Base-by-base conservation (phyloP, 1,140 invertebrate species). In the Eupeodes corollae region DNA sequence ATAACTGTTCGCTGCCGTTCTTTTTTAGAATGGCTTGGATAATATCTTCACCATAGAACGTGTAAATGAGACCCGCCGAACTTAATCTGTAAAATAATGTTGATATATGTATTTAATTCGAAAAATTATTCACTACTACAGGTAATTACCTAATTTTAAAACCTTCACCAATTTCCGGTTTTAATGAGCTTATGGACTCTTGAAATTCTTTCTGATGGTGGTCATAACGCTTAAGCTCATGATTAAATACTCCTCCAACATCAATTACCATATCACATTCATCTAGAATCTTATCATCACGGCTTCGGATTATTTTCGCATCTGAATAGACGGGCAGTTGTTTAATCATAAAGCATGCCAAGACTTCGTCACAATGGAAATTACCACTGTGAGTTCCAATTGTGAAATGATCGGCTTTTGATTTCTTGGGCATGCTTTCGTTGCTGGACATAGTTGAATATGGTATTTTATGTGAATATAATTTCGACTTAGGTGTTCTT, bases 311-410 rank as follows among this genome's bases (percentile, higher is more conserved):
- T 57, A 98, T 90, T 54, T 79, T 69, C 0, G 91, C 86, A 73
- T 91, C 74, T 56, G 82, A 78, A 65, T 86, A 97, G 54, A 83
- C 68, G 0, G 87, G 86, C 5, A 98, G 67, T 42, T 76, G 67
- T 67, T 88, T 91, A 1, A 99, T 73, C 80, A 99, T 80, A 57
- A 78, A 91, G 68, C 91, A 95, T 5, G 91, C 95, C 12, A 98
- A 70, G 0, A 61, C 89, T 73, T 99, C 95, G 70, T 99, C 95
- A 64, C 91, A 97, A 70, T 99, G 95, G 65, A 99, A 99, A 0
- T 72, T 70, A 1, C 86, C 86, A 71, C 72, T 75, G 54, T 91
- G 87, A 0, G 86, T 91, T 10, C 86, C 86, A 57, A 91, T 88
- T 70, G 61, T 77, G 26, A 58, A 26, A 62, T 10, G 53, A 30